A percentile compares a stretch with the other conserved stretches of the same genome.
These are phyloP conservation scores for Malthinus seriepunctatus DNA, from an alignment of 2,888 invertebrate genomes.

Conservation along the genomic window DNA sequence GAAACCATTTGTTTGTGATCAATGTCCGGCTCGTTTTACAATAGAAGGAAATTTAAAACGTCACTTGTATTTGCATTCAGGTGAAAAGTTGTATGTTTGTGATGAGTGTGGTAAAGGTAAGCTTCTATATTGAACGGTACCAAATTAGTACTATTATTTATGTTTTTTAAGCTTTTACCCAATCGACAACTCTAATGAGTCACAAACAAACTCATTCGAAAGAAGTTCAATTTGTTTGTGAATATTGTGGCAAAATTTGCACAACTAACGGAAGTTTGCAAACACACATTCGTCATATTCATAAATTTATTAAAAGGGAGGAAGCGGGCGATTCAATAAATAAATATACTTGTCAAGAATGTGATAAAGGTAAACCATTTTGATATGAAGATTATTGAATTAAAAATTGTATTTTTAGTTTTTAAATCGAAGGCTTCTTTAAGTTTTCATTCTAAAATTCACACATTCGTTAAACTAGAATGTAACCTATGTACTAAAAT, in stretches of 20 bases:
- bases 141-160: neutral
- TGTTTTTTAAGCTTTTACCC: conserved; percentile 2
- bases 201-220: conserved; percentile 7
- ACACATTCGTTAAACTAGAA: neutral
- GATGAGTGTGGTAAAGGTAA: conserved; percentile 40
- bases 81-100: conserved; percentile 40
- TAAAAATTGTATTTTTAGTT: conserved; percentile 1
- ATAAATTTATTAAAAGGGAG: neutral
- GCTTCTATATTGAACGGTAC: neutral
- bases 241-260: conserved; percentile 13
- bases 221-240: neutral
- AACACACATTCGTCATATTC: neutral
- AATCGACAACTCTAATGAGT: neutral
- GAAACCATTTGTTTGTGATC: conserved; percentile 37
- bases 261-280: neutral
- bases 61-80: conserved; percentile 37
- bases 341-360: neutral
- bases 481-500: conserved; percentile 2
- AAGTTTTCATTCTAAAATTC: conserved; percentile 2
- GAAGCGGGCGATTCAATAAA: neutral
- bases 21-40: conserved; percentile 17
- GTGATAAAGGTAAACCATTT: conserved; percentile 1
- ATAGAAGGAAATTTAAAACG: conserved; percentile 41
- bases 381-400: neutral
- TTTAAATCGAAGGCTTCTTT: conserved; percentile 4